Conservation (phyloP, 2,888 invertebrate species). For the Tenthredo scrophulariae region DNA sequence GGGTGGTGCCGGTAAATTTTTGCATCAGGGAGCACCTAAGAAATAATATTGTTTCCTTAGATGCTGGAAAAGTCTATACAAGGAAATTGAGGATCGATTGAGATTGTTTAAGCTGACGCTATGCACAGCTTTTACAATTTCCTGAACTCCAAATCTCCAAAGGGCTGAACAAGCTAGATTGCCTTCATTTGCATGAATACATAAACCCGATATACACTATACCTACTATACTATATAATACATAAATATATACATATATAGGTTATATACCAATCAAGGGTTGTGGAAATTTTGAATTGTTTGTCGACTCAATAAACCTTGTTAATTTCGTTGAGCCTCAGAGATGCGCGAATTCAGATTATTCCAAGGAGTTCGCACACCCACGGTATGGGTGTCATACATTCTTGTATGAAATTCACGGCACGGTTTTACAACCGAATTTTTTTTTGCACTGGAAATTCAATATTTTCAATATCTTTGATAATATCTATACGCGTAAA, state of each 20-base stretch:
- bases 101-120: background rate
- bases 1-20: background rate
- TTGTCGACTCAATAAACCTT: conserved; percentile 33
- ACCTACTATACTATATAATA: conserved; percentile 17
- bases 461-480: background rate
- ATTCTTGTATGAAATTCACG: background rate
- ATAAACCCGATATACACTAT: conserved; percentile 30
- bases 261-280: background rate
- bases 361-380: conserved; percentile 3
- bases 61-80: background rate
- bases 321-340: conserved; percentile 29
- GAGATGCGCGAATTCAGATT: background rate
- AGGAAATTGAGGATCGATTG: background rate
- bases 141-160: conserved; percentile 23
- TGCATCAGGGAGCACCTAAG: background rate
- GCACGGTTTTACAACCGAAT: background rate
- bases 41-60: background rate
- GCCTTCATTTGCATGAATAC: conserved; percentile 45
- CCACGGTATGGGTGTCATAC: background rate
- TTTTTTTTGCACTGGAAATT: background rate
- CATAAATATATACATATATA: conserved; percentile 23
- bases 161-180: conserved; percentile 51
- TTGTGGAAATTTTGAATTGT: conserved; percentile 29
- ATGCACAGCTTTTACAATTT: conserved; percentile 4
- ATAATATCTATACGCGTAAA: background rate